phyloP scores from a whole-genome alignment of 2,113 vertebrate species.

The Ctenomys sociabilis region DNA sequence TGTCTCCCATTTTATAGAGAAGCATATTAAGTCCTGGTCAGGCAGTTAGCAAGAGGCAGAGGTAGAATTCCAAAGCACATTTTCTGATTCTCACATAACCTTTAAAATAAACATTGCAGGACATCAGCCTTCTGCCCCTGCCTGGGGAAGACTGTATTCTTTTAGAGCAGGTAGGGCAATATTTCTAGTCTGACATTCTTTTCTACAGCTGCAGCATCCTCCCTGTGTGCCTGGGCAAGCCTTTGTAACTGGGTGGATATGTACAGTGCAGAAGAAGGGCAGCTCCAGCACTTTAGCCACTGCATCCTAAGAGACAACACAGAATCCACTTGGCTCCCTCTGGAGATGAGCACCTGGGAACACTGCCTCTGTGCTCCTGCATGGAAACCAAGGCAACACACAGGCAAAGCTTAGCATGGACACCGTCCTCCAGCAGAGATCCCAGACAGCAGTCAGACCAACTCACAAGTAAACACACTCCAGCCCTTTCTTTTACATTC shows the following conservation, averaged over 20 bases:
- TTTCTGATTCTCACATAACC: background rate
- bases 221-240: background rate
- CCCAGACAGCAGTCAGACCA: background rate
- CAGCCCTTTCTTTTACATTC: background rate
- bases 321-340: background rate
- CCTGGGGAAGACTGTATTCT: background rate
- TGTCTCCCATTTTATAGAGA: background rate
- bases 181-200: background rate
- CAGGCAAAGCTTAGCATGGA: rapidly evolving
- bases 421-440: background rate
- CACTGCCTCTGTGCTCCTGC: rapidly evolving
- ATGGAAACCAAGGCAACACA: background rate
- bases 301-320: background rate
- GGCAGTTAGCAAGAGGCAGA: background rate
- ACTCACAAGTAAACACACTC: background rate
- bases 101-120: too few relatives aligned
- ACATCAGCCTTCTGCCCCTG: background rate
- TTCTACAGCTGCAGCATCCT: background rate
- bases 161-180: background rate
- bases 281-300: rapidly evolving
- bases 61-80: background rate
- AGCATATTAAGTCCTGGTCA: background rate
- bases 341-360: background rate
- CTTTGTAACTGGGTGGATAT: background rate
- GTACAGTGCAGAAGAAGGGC: background rate